phyloP scores from a whole-genome alignment of 2,113 vertebrate species.

The Neogobius melanostomus region DNA sequence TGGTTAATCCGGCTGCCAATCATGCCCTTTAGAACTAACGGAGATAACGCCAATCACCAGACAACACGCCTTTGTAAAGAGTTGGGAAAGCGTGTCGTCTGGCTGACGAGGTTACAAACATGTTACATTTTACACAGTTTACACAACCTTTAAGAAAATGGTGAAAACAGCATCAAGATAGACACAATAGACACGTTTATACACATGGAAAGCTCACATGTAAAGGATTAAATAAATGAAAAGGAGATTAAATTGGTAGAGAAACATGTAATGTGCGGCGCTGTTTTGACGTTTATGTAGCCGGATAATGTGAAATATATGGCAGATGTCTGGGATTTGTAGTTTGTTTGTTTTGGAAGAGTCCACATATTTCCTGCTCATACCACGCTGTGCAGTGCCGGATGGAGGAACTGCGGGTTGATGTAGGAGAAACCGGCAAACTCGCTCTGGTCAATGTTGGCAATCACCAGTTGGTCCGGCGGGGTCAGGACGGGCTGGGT shows the following conservation, averaged over 20 bases:
- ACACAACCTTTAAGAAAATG: neutral
- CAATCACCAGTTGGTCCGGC: conserved; percentile 95
- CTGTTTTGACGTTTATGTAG: conserved; percentile 37
- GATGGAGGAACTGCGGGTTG: conserved; percentile 90
- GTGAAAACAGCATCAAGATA: neutral
- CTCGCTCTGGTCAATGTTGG: conserved; percentile 97
- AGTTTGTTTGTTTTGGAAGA: conserved; percentile 33
- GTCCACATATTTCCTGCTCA: conserved; percentile 73
- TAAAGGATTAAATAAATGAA: conserved; percentile 23
- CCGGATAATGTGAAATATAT: conserved; percentile 40
- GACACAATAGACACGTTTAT: neutral
- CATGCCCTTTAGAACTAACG: too few relatives aligned
- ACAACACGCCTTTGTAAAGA: too few relatives aligned
- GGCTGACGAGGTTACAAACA: neutral
- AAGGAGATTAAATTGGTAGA: conserved; percentile 33
- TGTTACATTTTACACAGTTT: neutral
- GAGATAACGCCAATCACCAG: too few relatives aligned
- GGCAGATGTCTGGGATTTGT: conserved; percentile 8
- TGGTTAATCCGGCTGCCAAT: too few relatives aligned
- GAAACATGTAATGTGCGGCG: conserved; percentile 33
- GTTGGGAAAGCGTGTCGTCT: too few relatives aligned
- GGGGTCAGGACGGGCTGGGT: conserved; percentile 94
- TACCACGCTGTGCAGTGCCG: conserved; percentile 83
- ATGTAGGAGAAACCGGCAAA: conserved; percentile 96
- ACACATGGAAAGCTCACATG: neutral